Evolutionary conservation across 2,797 vertebrate genomes (phyloP).

Genomic region (Remorina albescens): DNA sequence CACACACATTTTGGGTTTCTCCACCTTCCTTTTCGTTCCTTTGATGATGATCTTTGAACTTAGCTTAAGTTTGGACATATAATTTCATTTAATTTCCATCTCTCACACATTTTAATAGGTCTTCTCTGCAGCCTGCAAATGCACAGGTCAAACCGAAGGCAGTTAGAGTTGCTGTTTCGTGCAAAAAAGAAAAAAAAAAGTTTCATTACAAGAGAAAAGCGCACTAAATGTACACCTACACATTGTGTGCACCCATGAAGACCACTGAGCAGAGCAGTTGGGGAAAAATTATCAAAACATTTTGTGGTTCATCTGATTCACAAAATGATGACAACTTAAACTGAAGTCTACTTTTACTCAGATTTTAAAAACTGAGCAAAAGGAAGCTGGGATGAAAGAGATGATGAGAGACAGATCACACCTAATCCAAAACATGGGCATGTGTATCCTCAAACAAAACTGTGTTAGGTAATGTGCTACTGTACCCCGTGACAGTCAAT

Average conservation of each 20-base stretch:
- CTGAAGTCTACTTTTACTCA: neutral
- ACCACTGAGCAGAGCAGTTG: too few relatives aligned
- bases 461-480: neutral
- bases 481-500: neutral
- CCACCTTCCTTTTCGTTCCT: neutral
- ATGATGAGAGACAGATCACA: neutral
- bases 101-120: neutral
- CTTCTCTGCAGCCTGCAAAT: neutral
- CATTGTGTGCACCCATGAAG: too few relatives aligned
- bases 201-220: too few relatives aligned
- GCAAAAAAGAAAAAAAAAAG: too few relatives aligned
- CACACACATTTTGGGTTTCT: neutral
- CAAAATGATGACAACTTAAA: neutral
- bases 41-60: constrained; percentile 9
- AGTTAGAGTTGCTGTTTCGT: constrained; percentile 12
- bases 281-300: too few relatives aligned
- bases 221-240: too few relatives aligned
- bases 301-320: neutral
- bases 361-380: neutral
- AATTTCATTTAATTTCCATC: constrained; percentile 19
- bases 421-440: neutral
- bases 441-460: constrained; percentile 7
- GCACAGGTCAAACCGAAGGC: neutral
- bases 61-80: neutral
- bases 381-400: neutral